phyloP scores from a whole-genome alignment of 2,888 invertebrate genomes.

The Sarcophaga carnaria region DNA sequence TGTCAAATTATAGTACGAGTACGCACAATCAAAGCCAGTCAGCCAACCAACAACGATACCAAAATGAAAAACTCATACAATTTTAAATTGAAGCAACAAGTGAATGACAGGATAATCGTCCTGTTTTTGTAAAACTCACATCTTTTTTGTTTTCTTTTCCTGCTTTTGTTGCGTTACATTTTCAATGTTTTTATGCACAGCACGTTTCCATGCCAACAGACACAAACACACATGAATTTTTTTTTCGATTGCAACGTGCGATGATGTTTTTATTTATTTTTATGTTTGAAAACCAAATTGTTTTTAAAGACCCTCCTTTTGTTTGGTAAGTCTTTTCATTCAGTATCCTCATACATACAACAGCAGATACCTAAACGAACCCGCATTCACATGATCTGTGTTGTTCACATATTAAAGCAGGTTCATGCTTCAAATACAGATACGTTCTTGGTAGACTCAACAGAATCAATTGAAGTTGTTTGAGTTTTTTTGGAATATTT shows the following conservation, averaged over 20 bases:
- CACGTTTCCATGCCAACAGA: conserved; percentile 39
- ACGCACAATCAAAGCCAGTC: conserved; percentile 43
- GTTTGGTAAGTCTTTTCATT: conserved; percentile 36
- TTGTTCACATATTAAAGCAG: conserved; percentile 46
- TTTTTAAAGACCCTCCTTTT: conserved; percentile 46
- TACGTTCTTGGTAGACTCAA: conserved; percentile 24
- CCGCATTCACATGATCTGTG: conserved; percentile 59
- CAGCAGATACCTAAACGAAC: conserved; percentile 13
- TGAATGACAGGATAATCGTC: conserved; percentile 74
- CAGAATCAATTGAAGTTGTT: conserved; percentile 2
- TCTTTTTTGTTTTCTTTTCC: conserved; percentile 16
- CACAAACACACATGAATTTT: neutral
- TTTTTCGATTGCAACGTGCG: neutral
- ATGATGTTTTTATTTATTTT: conserved; percentile 41
- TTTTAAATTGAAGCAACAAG: conserved; percentile 69
- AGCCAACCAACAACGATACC: neutral
- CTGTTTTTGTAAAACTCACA: conserved; percentile 65
- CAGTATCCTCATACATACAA: conserved; percentile 34
- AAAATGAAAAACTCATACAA: conserved; percentile 19
- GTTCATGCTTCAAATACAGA: conserved; percentile 54
- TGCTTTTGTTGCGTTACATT: neutral
- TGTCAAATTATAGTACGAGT: conserved; percentile 54
- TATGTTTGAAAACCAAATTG: conserved; percentile 44
- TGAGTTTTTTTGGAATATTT: conserved; percentile 15
- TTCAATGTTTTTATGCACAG: conserved; percentile 39